phyloP scores from a whole-genome alignment of 2,113 vertebrate genomes.

The Aplodontia rufa region DNA sequence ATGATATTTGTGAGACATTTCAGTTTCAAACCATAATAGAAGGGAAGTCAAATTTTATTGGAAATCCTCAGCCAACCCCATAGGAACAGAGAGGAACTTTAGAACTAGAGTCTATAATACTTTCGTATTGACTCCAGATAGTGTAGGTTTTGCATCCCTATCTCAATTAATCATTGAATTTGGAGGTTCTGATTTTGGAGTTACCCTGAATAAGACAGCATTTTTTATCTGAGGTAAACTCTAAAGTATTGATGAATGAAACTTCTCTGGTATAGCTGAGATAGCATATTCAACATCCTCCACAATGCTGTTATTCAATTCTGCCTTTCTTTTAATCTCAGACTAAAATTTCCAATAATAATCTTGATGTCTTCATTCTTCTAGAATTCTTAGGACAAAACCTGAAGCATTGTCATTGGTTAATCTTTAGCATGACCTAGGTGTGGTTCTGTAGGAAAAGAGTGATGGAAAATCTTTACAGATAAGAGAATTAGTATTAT shows the following conservation, averaged over 20 bases:
- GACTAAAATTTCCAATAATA: background rate
- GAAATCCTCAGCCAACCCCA: background rate
- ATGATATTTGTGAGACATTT: background rate
- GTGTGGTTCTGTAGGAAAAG: background rate
- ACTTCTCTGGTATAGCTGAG: background rate
- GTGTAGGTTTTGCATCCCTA: rapidly evolving
- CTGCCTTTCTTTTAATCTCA: background rate
- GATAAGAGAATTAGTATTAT: background rate
- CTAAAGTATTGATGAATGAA: background rate
- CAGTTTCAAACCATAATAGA: background rate
- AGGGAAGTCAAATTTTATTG: background rate
- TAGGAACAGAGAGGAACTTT: rapidly evolving
- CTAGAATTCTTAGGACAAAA: background rate
- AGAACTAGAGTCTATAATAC: background rate
- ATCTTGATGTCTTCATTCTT: background rate
- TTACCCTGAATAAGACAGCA: background rate
- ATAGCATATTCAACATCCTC: rapidly evolving
- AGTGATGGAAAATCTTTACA: background rate
- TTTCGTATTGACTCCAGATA: background rate
- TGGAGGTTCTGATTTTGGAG: background rate
- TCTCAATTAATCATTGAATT: background rate
- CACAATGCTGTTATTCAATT: background rate
- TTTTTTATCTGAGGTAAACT: background rate
- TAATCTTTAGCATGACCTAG: background rate
- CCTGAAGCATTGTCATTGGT: background rate